Base-by-base conservation (phyloP, 2,113 vertebrate species). In the Eulacestoma nigropectus region DNA sequence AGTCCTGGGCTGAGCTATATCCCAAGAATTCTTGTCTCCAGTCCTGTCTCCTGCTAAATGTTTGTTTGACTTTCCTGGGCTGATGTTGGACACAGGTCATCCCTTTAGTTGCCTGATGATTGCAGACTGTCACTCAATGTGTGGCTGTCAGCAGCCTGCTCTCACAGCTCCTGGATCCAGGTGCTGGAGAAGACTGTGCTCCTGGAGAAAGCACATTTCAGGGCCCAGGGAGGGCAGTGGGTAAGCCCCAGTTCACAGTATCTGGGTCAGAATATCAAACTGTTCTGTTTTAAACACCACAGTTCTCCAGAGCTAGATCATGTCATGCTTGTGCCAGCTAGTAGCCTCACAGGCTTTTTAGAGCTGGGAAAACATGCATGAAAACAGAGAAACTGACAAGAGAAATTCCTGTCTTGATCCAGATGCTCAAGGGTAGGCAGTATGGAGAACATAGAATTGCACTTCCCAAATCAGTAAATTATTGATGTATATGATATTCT, bases 71-170 rank as follows among this genome's bases (percentile, higher is more conserved):
- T 89, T 83, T 80, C 27, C 33, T 25, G 35, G 52, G 12, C 27
- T 42, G 52, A 39, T 1, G 1, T 0, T 62, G 46, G 29, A 41
- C 12, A 3, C 3, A 3, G 63, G 27, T 11, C 25, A 37, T 25
- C 10, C 15, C 19, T 69, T 93, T 10, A 10, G 16, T 6, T 42
- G 15, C 37, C 17, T 42, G 22, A 46, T 22, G 47, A 14, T 5
- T 16, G 30, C 32, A 84, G 42, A n/a, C 41, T 26, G 20, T 26
- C 50, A 37, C 17, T 64, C 33, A 41, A 4, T 5, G 1, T 0
- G 10, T 17, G 32, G n/a, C 46, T 63, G 27, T 37, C 60, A 90
- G 29, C 37, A 56, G 25, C 6, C 27, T 59, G 30, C 39, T 32
- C 26, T 14, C 3, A 1, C 16, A 59, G 74, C 30, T 68, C 26